Evolutionary conservation across 2,797 vertebrate species (phyloP), one percentile per base, ranked within the genome.

Genomic region (Gouania willdenowi): DNA sequence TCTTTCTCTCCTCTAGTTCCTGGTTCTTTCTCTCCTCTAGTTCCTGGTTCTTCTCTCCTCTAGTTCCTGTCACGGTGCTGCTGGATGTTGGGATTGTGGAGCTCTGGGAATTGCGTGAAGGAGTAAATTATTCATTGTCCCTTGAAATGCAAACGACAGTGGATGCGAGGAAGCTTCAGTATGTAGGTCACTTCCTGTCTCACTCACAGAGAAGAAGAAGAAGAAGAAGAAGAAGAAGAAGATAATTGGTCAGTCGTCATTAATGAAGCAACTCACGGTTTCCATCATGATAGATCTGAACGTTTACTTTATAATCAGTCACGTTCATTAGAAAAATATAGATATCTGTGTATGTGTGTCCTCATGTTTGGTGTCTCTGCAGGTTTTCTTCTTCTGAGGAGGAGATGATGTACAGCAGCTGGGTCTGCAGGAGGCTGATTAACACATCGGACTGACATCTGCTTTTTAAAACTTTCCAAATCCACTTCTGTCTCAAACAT

Each of bases 71-170:
- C 77, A 69, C 75, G 71, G 66, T 71, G 71, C 42, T 42, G 13
- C 35, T 43, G 54, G 53, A 56, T 22, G 41, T 42, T 20, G 27
- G 34, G 41, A 44, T 49, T 4, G 61, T 13, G 40, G 21, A 41
- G 45, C 27, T 58, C 54, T 56, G 64, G 58, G 61, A 66, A 41
- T 55, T 32, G 21, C 8, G 9, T 28, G 41, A 42, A 42, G 79
- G 42, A n/a, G 71, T 87, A 80, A 88, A 88, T 86, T 85, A 87
- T 87, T 87, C 71, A 87, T 84, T 69, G 30, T 59, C 72, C 66
- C 80, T 84, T 82, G 79, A 85, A 86, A 86, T 80, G 81, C 81
- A 81, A 86, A 81, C 68, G 80, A 81, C 83, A 85, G 82, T 67
- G 41, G 71, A 75, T 73, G 70, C 68, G 53, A 83, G 66, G 54